These are phyloP conservation scores for Melolontha melolontha DNA, from an alignment of 2,888 invertebrate species.

Conservation along the genomic window DNA sequence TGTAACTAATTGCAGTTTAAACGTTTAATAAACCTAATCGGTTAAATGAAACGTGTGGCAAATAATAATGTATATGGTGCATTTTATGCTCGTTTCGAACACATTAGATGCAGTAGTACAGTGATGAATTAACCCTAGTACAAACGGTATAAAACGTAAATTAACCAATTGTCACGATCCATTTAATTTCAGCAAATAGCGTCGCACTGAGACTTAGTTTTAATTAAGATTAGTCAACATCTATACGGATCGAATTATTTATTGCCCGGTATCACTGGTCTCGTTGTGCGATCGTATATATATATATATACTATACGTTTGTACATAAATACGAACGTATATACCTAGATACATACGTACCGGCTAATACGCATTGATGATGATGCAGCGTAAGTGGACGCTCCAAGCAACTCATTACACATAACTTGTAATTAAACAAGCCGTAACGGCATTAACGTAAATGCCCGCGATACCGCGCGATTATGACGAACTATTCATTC, in stretches of 20 bases:
- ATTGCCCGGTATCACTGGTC: not conserved
- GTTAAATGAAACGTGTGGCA: no score
- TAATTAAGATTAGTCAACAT: conserved; percentile 11
- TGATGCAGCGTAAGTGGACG: conserved; percentile 21
- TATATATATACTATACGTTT: not conserved
- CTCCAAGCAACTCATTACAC: conserved; percentile 31
- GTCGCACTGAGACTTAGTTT: conserved; percentile 12
- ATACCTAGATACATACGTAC: not conserved
- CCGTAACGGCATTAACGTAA: conserved; percentile 25
- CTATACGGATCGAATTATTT: conserved; percentile 11
- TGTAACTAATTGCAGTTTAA: no score
- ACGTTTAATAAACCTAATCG: no score
- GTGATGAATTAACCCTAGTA: not conserved
- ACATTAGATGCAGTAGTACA: not conserved
- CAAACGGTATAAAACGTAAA: not conserved
- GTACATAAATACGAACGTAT: not conserved
- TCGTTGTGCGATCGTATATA: conserved; percentile 7
- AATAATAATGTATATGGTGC: no score
- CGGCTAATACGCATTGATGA: conserved; percentile 13
- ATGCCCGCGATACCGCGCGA: conserved; percentile 23
- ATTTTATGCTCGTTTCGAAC: no score
- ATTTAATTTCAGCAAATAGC: not conserved
- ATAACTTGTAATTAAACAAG: conserved; percentile 36
- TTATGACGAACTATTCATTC: conserved; percentile 25
- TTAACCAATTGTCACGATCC: conserved; percentile 2